These are phyloP conservation scores for Calosoma granatense DNA, from an alignment of 1,140 invertebrate genomes.

Conservation along the genomic window DNA sequence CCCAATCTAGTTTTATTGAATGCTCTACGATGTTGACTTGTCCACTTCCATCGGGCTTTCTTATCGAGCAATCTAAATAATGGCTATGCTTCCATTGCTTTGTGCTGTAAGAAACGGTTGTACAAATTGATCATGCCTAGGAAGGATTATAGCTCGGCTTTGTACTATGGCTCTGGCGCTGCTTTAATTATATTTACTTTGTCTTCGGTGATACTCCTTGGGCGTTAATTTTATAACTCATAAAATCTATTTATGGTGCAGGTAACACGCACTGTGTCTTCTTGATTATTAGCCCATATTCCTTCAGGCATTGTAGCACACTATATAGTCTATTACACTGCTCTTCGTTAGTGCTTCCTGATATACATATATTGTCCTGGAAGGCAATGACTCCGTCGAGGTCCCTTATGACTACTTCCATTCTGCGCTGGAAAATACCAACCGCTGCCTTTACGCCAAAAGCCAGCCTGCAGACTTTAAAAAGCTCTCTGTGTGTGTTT, in stretches of 20 bases:
- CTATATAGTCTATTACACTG: no score
- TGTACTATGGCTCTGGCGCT: slow-evolving; percentile 29
- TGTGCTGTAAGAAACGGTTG: slow-evolving; percentile 27
- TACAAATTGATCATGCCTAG: slow-evolving; percentile 33
- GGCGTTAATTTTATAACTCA: no score
- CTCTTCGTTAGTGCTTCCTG: no score
- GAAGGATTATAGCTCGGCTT: slow-evolving; percentile 30
- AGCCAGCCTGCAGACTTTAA: slow-evolving; percentile 16
- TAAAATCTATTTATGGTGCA: no score
- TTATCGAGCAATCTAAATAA: slow-evolving; percentile 21
- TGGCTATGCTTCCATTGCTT: slow-evolving; percentile 20
- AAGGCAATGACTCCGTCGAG: no score
- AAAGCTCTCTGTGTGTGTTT: slow-evolving; percentile 17
- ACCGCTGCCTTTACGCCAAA: slow-evolving; percentile 18
- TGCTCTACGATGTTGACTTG: slow-evolving; percentile 18
- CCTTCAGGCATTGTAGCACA: no score
- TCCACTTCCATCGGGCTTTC: slow-evolving; percentile 26
- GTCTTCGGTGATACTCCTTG: no score
- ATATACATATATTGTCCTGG: no score
- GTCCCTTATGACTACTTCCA: no score
- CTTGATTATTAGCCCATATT: no score
- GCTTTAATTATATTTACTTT: slow-evolving; percentile 31
- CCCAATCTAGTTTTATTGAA: no score
- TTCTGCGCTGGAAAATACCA: slow-evolving; percentile 31
- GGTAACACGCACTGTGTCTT: no score